These are phyloP conservation scores for Blennius ocellaris DNA, from an alignment of 2,113 vertebrate species.

Conservation along the genomic window DNA sequence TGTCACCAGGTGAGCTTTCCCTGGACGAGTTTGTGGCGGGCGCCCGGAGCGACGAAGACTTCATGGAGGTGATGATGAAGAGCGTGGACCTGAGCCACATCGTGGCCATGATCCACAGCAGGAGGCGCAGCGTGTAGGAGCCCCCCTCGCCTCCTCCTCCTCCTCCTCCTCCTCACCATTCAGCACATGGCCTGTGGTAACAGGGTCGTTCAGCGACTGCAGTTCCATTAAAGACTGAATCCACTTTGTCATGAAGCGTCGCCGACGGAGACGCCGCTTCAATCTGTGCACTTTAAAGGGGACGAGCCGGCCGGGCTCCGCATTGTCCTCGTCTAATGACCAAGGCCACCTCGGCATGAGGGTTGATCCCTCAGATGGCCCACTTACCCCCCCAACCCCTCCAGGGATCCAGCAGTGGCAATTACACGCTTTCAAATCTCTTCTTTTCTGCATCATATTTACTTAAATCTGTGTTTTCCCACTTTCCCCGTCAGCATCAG, in stretches of 20 bases:
- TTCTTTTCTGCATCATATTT: slow-evolving; percentile 43
- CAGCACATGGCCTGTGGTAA: slow-evolving; percentile 14
- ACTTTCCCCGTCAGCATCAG: slow-evolving; percentile 4
- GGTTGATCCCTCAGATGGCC: slow-evolving; percentile 47
- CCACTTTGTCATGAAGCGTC: slow-evolving; percentile 13
- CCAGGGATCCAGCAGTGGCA: slow-evolving; percentile 30
- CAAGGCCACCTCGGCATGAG: slow-evolving; percentile 41
- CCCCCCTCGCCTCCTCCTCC: background rate
- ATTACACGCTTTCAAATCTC: slow-evolving; percentile 24
- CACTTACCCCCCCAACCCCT: slow-evolving; percentile 47
- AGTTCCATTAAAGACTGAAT: slow-evolving; percentile 49
- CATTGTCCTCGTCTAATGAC: slow-evolving; percentile 43
- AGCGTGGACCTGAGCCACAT: slow-evolving; percentile 91
- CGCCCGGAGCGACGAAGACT: slow-evolving; percentile 87
- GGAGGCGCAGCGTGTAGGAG: slow-evolving; percentile 85
- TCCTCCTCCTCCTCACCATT: slow-evolving; percentile 3
- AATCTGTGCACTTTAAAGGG: slow-evolving; percentile 55
- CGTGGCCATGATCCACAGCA: slow-evolving; percentile 90
- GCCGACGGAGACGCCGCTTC: slow-evolving; percentile 13
- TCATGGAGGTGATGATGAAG: slow-evolving; percentile 94
- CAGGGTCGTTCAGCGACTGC: slow-evolving; percentile 21
- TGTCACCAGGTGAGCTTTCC: slow-evolving; percentile 87
- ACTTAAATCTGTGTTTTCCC: slow-evolving; percentile 27
- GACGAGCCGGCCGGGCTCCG: slow-evolving; percentile 37
- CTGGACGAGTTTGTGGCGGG: slow-evolving; percentile 92